Percentiles rank a stretch among this genome's conserved stretches.
Conservation (phyloP, 2,888 invertebrate species). For the Mesorhabditis belari region DNA sequence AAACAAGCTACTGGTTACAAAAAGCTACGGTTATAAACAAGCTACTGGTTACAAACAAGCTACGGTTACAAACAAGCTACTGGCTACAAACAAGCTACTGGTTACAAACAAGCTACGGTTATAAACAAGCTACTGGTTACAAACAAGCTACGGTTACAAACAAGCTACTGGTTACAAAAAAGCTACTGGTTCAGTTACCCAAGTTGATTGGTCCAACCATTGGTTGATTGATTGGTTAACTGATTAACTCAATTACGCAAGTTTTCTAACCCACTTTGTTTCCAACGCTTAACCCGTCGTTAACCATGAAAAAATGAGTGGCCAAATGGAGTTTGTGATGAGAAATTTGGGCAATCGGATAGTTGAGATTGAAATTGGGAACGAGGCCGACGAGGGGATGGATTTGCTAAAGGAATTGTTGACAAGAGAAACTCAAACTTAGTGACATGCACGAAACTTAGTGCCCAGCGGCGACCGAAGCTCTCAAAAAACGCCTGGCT, state of each 20-base stretch:
- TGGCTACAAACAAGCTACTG: no score
- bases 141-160: no score
- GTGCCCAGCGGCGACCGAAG: slow-evolving; percentile 2
- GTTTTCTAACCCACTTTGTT: not conserved
- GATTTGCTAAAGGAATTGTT: slow-evolving; percentile 11
- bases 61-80: no score
- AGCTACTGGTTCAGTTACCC: not conserved
- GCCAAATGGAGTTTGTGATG: slow-evolving; percentile 31
- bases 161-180: no score
- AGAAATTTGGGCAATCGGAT: slow-evolving; percentile 34
- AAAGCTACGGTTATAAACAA: no score
- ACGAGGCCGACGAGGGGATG: slow-evolving; percentile 18
- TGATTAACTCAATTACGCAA: not conserved
- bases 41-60: no score
- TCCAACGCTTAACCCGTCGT: slow-evolving; percentile 4
- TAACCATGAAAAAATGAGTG: slow-evolving; percentile 46
- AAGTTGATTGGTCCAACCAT: not conserved
- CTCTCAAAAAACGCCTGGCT: not conserved
- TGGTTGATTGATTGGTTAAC: not conserved
- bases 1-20: no score
- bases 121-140: no score
- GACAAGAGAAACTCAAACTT: not conserved
- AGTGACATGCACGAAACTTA: slow-evolving; percentile 3
- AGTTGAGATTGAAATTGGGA: slow-evolving; percentile 27
- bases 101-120: no score